A percentile compares a stretch with the other conserved stretches of the same genome.
These are phyloP conservation scores for Phalacrocorax pelagicus DNA, from an alignment of 2,113 vertebrate species.

Conservation along the genomic window DNA sequence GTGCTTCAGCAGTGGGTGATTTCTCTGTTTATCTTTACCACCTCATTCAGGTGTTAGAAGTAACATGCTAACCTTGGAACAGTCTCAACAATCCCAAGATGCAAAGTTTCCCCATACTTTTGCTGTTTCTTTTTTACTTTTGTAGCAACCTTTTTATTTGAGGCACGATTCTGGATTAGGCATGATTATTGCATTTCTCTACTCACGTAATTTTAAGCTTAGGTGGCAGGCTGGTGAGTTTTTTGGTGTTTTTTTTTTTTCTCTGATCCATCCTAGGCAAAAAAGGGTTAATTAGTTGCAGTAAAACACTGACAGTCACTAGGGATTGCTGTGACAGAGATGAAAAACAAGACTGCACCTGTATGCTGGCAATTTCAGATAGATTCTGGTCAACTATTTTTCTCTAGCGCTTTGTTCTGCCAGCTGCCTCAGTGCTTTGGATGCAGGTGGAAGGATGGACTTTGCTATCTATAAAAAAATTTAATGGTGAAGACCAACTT, in stretches of 20 bases:
- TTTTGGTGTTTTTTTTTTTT: neutral
- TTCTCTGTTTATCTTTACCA: constrained; percentile 51
- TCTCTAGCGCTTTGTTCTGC: constrained; percentile 80
- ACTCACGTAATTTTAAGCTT: neutral
- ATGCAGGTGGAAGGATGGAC: constrained; percentile 85
- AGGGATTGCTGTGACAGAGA: constrained; percentile 64
- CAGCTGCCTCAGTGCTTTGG: constrained; percentile 81
- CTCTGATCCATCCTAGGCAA: neutral
- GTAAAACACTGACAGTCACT: constrained; percentile 79
- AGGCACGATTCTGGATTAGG: neutral
- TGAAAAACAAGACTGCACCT: constrained; percentile 85
- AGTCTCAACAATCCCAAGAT: neutral
- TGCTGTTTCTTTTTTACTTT: neutral
- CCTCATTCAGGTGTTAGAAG: constrained; percentile 38
- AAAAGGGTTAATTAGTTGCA: constrained; percentile 73
- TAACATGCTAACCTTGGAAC: constrained; percentile 24
- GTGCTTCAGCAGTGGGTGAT: constrained; percentile 27
- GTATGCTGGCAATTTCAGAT: constrained; percentile 76
- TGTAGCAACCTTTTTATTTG: neutral
- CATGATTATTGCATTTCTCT: neutral
- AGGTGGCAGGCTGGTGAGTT: neutral
- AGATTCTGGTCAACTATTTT: constrained; percentile 79
- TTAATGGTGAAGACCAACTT: constrained; percentile 81
- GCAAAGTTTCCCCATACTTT: neutral
- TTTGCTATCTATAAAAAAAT: constrained; percentile 86